These are phyloP conservation scores for Nomada flava DNA, from an alignment of 2,888 invertebrate genomes.

Conservation along the genomic window DNA sequence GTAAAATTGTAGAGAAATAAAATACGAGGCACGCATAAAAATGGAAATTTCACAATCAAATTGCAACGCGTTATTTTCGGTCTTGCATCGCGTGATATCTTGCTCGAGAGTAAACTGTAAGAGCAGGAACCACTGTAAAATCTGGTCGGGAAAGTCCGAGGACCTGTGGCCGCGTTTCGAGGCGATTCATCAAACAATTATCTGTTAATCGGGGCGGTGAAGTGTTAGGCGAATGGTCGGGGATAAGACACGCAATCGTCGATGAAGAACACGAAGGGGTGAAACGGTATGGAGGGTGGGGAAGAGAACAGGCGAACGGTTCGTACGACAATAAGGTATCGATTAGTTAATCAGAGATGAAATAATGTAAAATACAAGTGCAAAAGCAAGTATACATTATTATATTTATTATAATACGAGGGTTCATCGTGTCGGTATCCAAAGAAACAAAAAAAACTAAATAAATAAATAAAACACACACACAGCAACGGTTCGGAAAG, in stretches of 20 bases:
- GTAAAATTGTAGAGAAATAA: too few species aligned
- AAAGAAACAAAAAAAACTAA: neutral
- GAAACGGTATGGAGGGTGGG: conserved; percentile 6
- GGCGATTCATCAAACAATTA: conserved; percentile 23
- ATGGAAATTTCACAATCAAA: neutral
- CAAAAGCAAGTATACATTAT: conserved; percentile 82
- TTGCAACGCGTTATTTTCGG: neutral
- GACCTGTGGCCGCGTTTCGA: conserved; percentile 43
- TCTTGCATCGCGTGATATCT: too few species aligned
- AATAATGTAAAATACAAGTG: conserved; percentile 83
- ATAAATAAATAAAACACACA: too few species aligned
- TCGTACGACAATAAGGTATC: conserved; percentile 84
- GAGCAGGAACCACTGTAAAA: conserved; percentile 8
- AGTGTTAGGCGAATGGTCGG: neutral
- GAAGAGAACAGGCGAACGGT: conserved; percentile 77
- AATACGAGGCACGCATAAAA: too few species aligned
- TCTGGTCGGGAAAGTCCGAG: conserved; percentile 17
- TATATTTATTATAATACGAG: conserved; percentile 82
- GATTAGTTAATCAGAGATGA: conserved; percentile 81
- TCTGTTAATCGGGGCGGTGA: conserved; percentile 34
- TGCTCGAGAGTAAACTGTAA: conserved; percentile 2
- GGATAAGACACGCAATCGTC: neutral
- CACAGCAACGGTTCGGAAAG: neutral
- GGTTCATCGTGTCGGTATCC: conserved; percentile 52
- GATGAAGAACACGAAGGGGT: neutral